These are phyloP conservation scores for Pantherophis guttatus DNA, from an alignment of 2,113 vertebrate genomes.

Conservation along the genomic window DNA sequence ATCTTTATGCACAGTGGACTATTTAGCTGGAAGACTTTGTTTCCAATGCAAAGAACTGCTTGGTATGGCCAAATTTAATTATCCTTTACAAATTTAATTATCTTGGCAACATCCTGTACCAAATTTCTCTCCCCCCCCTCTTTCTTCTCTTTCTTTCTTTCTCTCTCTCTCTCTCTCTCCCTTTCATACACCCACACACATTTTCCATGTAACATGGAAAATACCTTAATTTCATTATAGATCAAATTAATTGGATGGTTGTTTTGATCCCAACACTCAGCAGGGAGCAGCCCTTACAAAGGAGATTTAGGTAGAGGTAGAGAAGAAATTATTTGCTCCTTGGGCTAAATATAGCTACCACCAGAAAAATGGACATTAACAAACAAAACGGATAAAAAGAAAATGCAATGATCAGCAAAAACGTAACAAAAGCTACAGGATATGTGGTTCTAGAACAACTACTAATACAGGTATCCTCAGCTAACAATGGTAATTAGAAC, in stretches of 20 bases:
- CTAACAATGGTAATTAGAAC: not conserved
- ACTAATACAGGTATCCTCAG: not conserved
- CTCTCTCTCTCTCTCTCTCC: not conserved
- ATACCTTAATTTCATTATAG: not conserved
- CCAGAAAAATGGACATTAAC: not conserved
- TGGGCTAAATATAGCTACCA: not conserved
- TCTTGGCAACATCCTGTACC: not conserved
- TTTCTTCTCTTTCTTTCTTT: no score
- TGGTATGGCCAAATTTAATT: not conserved
- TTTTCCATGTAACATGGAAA: not conserved
- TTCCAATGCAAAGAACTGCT: not conserved
- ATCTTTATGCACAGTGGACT: not conserved
- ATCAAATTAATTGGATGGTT: not conserved
- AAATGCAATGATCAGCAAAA: not conserved
- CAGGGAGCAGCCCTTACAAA: not conserved
- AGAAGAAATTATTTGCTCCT: not conserved
- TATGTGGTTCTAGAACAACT: not conserved
- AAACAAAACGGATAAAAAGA: not conserved
- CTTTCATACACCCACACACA: not conserved
- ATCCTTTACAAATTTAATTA: not conserved
- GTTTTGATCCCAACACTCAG: not conserved
- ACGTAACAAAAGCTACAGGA: not conserved
- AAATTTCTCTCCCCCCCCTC: accelerated
- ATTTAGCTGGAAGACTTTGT: not conserved
- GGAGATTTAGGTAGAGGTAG: not conserved